Base-by-base conservation (phyloP, 2,888 invertebrate genomes). In the Kryphioiulus occultus region DNA sequence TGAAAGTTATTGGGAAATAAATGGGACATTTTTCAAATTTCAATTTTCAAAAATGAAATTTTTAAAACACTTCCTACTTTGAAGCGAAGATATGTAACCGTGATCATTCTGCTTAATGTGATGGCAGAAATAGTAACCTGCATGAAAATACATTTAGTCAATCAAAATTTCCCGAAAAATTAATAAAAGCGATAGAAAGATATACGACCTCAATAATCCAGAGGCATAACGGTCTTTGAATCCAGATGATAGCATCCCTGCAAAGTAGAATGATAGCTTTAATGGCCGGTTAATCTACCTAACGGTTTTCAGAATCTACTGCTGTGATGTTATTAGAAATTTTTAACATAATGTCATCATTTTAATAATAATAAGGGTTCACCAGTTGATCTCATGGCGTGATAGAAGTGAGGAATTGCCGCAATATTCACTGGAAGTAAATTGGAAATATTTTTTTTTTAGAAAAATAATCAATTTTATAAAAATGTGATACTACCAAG, bases 61-160 rank as follows among this genome's bases (percentile, higher is more conserved):
- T n/a, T n/a, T n/a, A 12, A 17, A 83, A 1, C 4, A 84, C 42
- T 10, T n/a, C 59, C 59, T 87, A 88, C 88, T 39, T 87, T 87
- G 32, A 88, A 88, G 42, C 88, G 87, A 44, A 88, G 35, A 44
- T 88, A 78, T 15, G 87, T 88, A 26, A 87, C 87, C 4, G 68
- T 39, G 26, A 88, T 30, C 59, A 87, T 88, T 26, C 88, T 47
- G 26, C 44, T 15, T 19, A 87, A 53, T 30, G 88, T 88, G 30
- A 42, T 87, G 35, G 84, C 53, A 1, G 88, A 88, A 87, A 88
- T 88, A 19, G 30, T 85, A 2, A 85, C 87, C 88, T n/a, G n/a
- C n/a, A n/a, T 88, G 59, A 88, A 44, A 68, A 53, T 3, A 84
- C 22, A 85, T 39, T 44, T n/a, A n/a, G 22, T 42, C 44, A 17